Evolutionary conservation across 2,797 vertebrate genomes (phyloP), one percentile per base, ranked within the genome.

Genomic region (Peromyscus aztecus): DNA sequence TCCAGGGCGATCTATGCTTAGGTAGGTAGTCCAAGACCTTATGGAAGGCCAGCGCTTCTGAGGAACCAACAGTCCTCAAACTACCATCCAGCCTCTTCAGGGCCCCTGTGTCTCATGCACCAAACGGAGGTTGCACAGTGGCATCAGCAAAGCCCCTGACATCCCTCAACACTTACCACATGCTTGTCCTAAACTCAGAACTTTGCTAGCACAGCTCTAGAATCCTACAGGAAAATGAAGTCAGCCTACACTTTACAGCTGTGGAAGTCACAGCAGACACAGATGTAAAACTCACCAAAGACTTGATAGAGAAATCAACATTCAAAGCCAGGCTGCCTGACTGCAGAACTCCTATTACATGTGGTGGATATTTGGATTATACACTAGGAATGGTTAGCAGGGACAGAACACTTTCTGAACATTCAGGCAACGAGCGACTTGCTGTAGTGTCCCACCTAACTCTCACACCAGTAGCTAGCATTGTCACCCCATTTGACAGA

Each of bases 111-210:
- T 34, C 87, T 95, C 71, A 0, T 0, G 0, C 2, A 9, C 14
- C 12, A 69, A 49, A 13, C 21, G 0, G 1, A 69, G 37, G 40
- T 3, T 63, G 14, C 40, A 65, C 1, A 1, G 13, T 0, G 34
- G 2, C 13, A 3, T 49, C 24, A 0, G 1, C 49, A 55, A 46
- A 59, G 31, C 57, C 21, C 4, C 17, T 2, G 0, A 10, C 1
- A 0, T 59, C 37, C 8, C 43, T 24, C 13, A 34, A 21, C 8
- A 8, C 59, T 76, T 27, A 9, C 65, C 0, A 2, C 0, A 0
- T 0, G 2, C 69, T 77, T 0, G 0, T 43, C 31, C 12, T 24
- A 31, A 81, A 11, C n/a, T 0, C 6, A 13, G 49, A n/a, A n/a
- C 55, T 55, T 63, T n/a, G 3, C 8, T 37, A 67, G 11, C 10